Evolutionary conservation across 2,888 invertebrate species (phyloP).

Genomic region (Dryocosmus kuriphilus): DNA sequence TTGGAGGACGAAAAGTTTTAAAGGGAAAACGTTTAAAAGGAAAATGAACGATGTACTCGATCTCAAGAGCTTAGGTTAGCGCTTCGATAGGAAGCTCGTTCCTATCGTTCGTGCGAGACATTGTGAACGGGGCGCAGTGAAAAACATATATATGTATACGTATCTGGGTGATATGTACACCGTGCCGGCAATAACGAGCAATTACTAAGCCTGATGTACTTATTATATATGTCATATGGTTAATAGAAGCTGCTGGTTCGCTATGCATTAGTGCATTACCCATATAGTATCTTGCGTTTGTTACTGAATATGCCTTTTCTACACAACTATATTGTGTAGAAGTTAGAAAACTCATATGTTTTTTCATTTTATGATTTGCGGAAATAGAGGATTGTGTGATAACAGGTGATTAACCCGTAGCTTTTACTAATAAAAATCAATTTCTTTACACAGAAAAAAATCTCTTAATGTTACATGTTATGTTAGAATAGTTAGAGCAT

Average conservation of each 20-base stretch:
- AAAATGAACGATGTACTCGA: neutral
- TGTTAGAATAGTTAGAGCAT: too few relatives aligned
- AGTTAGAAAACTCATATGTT: neutral
- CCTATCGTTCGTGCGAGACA: neutral
- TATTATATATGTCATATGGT: conserved; percentile 14
- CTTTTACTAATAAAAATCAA: too few relatives aligned
- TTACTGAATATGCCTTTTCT: neutral
- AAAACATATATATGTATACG: neutral
- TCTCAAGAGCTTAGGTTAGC: conserved; percentile 1
- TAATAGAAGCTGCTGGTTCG: neutral
- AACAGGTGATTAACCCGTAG: neutral
- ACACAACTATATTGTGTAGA: too few relatives aligned
- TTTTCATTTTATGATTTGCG: neutral
- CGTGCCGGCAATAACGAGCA: conserved; percentile 6
- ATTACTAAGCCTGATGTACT: conserved; percentile 6
- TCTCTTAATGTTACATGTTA: too few relatives aligned
- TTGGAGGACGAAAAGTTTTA: neutral
- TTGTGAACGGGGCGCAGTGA: neutral
- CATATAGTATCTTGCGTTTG: neutral
- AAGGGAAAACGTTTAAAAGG: too few relatives aligned
- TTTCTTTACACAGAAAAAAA: too few relatives aligned
- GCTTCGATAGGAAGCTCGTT: conserved; percentile 9
- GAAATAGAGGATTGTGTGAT: neutral
- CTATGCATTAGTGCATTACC: neutral
- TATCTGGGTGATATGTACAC: neutral